Percentiles rank a stretch among this genome's conserved stretches.
These are phyloP conservation scores for Phalangium opilio DNA, from an alignment of 2,888 invertebrate genomes.

Conservation along the genomic window DNA sequence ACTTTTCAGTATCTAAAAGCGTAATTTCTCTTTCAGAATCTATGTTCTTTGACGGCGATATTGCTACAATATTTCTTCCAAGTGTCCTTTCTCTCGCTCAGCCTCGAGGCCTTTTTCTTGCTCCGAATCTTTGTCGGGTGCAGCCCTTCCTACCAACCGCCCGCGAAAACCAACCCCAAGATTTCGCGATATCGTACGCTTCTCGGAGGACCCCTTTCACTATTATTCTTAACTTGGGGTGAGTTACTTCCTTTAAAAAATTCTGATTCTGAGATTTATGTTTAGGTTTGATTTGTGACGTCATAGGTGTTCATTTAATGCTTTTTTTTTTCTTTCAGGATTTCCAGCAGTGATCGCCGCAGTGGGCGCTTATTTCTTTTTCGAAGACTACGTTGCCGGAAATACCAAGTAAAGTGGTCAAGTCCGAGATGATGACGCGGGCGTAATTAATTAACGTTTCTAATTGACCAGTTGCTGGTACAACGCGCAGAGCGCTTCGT, in stretches of 20 bases:
- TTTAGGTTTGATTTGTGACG: too few species aligned
- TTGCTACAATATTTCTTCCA: conserved; percentile 16
- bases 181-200: background rate
- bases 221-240: background rate
- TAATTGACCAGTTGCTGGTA: too few species aligned
- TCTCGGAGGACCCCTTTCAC: background rate
- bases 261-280: too few species aligned
- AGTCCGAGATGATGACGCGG: too few species aligned
- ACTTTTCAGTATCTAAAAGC: too few species aligned
- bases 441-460: too few species aligned
- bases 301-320: too few species aligned
- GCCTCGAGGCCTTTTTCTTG: conserved; percentile 6
- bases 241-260: too few species aligned
- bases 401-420: conserved; percentile 7
- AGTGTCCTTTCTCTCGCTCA: conserved; percentile 6
- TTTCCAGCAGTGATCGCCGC: conserved; percentile 11
- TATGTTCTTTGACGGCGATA: conserved; percentile 9
- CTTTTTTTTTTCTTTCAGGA: conserved; percentile 8
- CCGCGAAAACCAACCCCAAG: too few species aligned
- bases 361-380: conserved; percentile 8
- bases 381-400: conserved; percentile 8
- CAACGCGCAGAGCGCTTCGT: too few species aligned
- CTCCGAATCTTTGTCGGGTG: background rate
- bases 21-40: background rate
- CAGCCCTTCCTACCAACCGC: background rate